Percentiles rank a stretch among this genome's conserved stretches.
phyloP scores from a whole-genome alignment of 2,113 vertebrate genomes.

The Macquaria australasica region DNA sequence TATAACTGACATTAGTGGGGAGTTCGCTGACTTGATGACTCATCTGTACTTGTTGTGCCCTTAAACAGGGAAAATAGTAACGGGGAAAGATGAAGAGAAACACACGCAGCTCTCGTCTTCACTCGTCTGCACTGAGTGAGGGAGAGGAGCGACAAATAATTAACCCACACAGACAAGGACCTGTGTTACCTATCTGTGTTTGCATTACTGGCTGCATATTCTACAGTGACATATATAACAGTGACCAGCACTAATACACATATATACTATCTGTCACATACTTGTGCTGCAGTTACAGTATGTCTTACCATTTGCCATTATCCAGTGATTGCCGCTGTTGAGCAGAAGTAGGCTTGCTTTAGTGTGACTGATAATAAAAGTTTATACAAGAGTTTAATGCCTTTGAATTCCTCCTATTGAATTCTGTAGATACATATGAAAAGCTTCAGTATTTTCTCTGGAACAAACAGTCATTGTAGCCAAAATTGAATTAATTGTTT shows the following conservation, averaged over 20 bases:
- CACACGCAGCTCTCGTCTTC: too few species aligned
- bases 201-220: too few species aligned
- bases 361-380: not conserved
- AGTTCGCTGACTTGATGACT: not conserved
- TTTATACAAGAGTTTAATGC: not conserved
- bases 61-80: too few species aligned
- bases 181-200: too few species aligned
- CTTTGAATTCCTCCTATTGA: not conserved
- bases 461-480: not conserved
- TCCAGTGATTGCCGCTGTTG: not conserved
- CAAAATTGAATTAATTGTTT: not conserved
- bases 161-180: too few species aligned
- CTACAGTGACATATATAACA: too few species aligned
- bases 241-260: too few species aligned
- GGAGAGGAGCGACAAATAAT: too few species aligned
- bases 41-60: not conserved
- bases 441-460: not conserved
- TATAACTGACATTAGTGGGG: too few species aligned
- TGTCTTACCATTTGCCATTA: not conserved
- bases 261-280: too few species aligned
- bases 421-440: not conserved
- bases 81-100: too few species aligned
- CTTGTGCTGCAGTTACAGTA: not conserved
- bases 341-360: not conserved
- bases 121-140: too few species aligned